Conservation (phyloP, 2,797 vertebrate genomes). For the Muscicapa striata region DNA sequence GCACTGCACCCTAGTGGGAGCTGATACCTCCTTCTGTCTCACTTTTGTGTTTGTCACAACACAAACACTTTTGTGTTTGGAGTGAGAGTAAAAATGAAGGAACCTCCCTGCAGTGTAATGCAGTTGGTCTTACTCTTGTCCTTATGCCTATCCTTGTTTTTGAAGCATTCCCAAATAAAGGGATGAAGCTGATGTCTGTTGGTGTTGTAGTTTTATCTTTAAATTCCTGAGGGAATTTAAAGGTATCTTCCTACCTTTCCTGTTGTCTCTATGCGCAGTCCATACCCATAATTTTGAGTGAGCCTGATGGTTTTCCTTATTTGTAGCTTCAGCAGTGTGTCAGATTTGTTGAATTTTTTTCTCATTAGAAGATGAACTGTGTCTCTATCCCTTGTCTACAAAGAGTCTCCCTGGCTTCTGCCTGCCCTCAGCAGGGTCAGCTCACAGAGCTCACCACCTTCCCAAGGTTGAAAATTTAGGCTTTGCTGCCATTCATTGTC, state of each 20-base stretch:
- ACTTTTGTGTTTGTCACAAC: neutral
- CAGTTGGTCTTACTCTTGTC: neutral
- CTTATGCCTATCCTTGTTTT: neutral
- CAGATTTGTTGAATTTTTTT: neutral
- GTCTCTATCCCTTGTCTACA: neutral
- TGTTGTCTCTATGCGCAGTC: neutral
- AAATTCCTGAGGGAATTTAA: neutral
- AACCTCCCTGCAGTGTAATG: neutral
- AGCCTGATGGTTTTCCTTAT: neutral
- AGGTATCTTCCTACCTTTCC: neutral
- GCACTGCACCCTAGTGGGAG: neutral
- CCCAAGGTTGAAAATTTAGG: conserved; percentile 39
- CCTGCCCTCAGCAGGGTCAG: conserved; percentile 23
- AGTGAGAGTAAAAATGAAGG: neutral
- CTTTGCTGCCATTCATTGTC: conserved; percentile 49
- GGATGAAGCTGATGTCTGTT: neutral
- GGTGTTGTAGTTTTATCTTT: neutral
- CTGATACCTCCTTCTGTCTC: neutral
- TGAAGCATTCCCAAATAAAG: neutral
- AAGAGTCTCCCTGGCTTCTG: conserved; percentile 18
- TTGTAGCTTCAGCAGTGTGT: neutral
- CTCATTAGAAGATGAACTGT: neutral
- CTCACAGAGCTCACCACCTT: neutral
- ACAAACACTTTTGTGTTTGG: neutral
- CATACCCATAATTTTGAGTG: neutral